Evolutionary conservation across 1,140 invertebrate species (phyloP), one percentile per base, ranked within the genome.

Genomic region (Papilio polytes): DNA sequence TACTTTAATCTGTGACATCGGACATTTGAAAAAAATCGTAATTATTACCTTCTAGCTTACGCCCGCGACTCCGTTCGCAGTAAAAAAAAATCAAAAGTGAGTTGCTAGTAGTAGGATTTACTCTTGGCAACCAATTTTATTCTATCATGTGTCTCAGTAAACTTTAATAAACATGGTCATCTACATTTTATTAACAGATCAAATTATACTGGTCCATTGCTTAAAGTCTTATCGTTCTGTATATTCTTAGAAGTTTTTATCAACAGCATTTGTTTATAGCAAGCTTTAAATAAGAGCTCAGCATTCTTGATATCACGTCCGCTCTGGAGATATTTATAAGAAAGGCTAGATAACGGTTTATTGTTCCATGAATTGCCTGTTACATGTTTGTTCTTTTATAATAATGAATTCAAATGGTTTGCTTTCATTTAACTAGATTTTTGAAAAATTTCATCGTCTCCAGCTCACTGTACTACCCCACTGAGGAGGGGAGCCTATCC

Each of bases 251-350:
- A 63, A 63, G 59, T 9, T 63, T 63, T 63, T 59, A 63, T 63
- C 59, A 26, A 63, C 20, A 63, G 22, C 22, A 6, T 22, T 59
- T 59, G 56, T 22, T n/a, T 59, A 59, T 59, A 9, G n/a, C 20
- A 59, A 2, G 13, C 3, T 3, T 26, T 63, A 63, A 63, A 26
- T 63, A 26, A 22, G 59, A 63, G 20, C 9, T 22, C 22, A 63
- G 59, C 59, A 26, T 63, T 63, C 59, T 63, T n/a, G 59, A 20
- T 26, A 63, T 26, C 22, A 63, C 59, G 10, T 63, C 59, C 59
- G 59, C 7, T 63, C 20, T 13, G 59, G 20, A 26, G 20, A n/a
- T 1, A n/a, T 53, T 56, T 56, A 56, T 56, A 20, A 56, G 3
- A 63, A 15, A 1, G 20, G 20, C 10, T 12, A 26, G 59, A 63